These are phyloP conservation scores for Siniperca obscura DNA, from an alignment of 2,797 vertebrate species.

Conservation along the genomic window DNA sequence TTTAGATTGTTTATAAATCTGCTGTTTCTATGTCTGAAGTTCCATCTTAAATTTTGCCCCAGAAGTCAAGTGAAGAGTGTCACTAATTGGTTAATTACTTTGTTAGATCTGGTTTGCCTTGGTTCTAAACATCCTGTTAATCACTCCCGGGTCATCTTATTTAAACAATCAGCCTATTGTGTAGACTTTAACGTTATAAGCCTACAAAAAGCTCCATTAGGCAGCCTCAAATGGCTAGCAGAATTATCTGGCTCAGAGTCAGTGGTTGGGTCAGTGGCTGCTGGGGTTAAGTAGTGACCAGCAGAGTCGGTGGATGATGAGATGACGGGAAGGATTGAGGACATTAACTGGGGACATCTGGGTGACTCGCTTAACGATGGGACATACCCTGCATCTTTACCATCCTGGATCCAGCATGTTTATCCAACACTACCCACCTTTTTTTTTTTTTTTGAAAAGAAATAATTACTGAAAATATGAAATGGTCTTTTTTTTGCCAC, in stretches of 20 bases:
- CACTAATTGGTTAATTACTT: conserved; percentile 25
- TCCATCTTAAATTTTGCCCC: background rate
- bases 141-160: conserved; percentile 52
- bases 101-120: conserved; percentile 24
- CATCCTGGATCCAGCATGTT: background rate
- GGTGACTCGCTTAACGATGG: background rate
- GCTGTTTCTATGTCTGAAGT: background rate
- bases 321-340: conserved; percentile 53
- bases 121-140: conserved; percentile 57
- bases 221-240: conserved; percentile 43
- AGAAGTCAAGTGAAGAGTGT: background rate
- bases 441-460: background rate
- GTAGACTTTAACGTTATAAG: conserved; percentile 51
- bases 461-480: background rate
- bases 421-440: background rate
- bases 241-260: conserved; percentile 52
- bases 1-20: background rate
- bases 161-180: conserved; percentile 68
- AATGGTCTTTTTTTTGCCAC: background rate
- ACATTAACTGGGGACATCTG: conserved; percentile 23
- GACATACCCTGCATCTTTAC: background rate
- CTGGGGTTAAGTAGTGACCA: conserved; percentile 52
- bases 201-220: conserved; percentile 46
- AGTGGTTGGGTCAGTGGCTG: conserved; percentile 21
- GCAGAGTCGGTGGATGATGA: conserved; percentile 52